These are phyloP conservation scores for Vesta saturnalis DNA, from an alignment of 2,888 invertebrate species.

Conservation along the genomic window DNA sequence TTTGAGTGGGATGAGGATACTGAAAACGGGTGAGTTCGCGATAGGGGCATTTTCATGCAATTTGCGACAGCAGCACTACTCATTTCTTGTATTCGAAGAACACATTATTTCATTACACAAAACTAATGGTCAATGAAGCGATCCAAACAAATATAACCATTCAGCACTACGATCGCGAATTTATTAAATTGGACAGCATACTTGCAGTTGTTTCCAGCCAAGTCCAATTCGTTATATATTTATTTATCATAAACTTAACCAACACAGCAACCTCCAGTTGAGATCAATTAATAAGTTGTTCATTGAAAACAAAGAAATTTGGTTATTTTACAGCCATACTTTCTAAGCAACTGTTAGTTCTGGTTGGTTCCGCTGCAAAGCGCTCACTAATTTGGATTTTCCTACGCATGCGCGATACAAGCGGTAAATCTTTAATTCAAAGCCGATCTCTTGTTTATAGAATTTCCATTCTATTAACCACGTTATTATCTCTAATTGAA, in stretches of 20 bases:
- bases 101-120: conserved; percentile 49
- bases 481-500: conserved; percentile 7
- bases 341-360: conserved; percentile 44
- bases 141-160: conserved; percentile 48
- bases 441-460: conserved; percentile 14
- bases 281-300: conserved; percentile 54
- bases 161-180: conserved; percentile 45
- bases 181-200: conserved; percentile 20
- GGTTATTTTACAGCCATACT: conserved; percentile 63
- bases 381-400: conserved; percentile 33
- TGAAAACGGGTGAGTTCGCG: conserved; percentile 63
- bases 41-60: conserved; percentile 63
- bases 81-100: conserved; percentile 55
- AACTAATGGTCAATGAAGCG: conserved; percentile 59
- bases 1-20: conserved; percentile 58
- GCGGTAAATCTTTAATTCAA: conserved; percentile 33
- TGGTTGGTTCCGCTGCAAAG: conserved; percentile 40
- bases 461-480: conserved; percentile 24
- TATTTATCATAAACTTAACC: conserved; percentile 11
- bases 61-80: conserved; percentile 61
- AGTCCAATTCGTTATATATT: conserved; percentile 13
- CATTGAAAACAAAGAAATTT: conserved; percentile 61
- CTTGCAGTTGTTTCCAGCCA: conserved; percentile 15
- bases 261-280: conserved; percentile 29
- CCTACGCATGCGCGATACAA: conserved; percentile 25